A percentile compares a stretch with the other conserved stretches of the same genome.
Conservation (phyloP, 2,888 invertebrate species). For the Halictus ligatus region DNA sequence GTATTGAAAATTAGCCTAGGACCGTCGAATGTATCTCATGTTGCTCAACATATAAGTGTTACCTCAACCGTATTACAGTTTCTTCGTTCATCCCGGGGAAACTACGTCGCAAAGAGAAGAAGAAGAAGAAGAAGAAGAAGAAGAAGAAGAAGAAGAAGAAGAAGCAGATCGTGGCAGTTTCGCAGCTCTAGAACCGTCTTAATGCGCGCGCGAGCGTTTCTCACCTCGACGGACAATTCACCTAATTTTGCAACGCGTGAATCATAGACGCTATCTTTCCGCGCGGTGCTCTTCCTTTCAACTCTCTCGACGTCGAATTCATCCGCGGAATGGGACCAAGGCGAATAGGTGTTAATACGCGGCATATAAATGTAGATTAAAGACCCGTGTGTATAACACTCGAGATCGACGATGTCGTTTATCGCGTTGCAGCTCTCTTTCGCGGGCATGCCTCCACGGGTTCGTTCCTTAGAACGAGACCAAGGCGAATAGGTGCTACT, state of each 20-base stretch:
- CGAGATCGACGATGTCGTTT: background rate
- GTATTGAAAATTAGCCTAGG: background rate
- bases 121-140: background rate
- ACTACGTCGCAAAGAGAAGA: background rate
- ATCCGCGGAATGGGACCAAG: conserved; percentile 2
- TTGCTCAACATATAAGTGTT: background rate
- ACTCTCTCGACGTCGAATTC: conserved; percentile 1
- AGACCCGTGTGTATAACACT: background rate
- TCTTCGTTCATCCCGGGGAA: background rate
- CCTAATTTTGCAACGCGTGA: conserved; percentile 49
- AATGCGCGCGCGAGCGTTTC: conserved; percentile 22
- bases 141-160: background rate
- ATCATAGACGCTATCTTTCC: conserved; percentile 48
- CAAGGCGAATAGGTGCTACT: conserved; percentile 4
- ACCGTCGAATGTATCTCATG: background rate
- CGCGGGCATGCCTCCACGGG: background rate
- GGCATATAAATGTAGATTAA: background rate
- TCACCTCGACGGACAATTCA: conserved; percentile 37
- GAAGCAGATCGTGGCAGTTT: background rate
- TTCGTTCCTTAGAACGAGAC: background rate
- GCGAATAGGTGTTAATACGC: conserved; percentile 7
- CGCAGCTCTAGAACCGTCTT: background rate
- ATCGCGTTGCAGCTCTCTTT: background rate
- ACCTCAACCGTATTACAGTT: background rate
- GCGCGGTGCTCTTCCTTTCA: conserved; percentile 21